These are phyloP conservation scores for Hyposoter didymator DNA, from an alignment of 2,888 invertebrate species.

Conservation along the genomic window DNA sequence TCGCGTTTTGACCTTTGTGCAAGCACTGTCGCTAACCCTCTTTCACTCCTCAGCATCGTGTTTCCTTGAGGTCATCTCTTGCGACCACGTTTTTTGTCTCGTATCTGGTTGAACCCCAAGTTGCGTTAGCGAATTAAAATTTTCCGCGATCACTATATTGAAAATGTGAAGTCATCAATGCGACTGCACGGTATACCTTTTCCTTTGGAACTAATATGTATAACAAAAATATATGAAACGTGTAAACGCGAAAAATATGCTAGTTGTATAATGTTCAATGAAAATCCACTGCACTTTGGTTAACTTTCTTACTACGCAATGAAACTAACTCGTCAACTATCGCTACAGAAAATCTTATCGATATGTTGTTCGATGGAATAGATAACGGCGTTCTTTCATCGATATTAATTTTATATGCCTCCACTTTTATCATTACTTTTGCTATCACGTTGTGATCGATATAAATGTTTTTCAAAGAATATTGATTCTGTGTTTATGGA, in stretches of 20 bases:
- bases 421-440: not conserved
- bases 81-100: conserved; percentile 50
- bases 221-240: not conserved
- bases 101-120: conserved; percentile 26
- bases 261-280: not conserved
- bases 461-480: not conserved
- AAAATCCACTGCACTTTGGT: conserved; percentile 21
- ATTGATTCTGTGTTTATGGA: not conserved
- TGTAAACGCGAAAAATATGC: not conserved
- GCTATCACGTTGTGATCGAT: conserved; percentile 26
- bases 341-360: conserved; percentile 53
- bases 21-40: conserved; percentile 57
- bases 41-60: conserved; percentile 61
- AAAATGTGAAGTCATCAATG: conserved; percentile 1
- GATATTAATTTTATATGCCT: conserved; percentile 38
- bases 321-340: conserved; percentile 27
- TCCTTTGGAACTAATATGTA: not conserved
- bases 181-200: not conserved
- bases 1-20: conserved; percentile 62
- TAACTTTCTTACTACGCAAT: conserved; percentile 18
- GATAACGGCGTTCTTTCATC: conserved; percentile 44
- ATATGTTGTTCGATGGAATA: conserved; percentile 6
- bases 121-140: conserved; percentile 2
- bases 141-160: conserved; percentile 38
- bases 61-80: conserved; percentile 42